Conservation (phyloP, 2,888 invertebrate genomes). For the Oscheius sp. region DNA sequence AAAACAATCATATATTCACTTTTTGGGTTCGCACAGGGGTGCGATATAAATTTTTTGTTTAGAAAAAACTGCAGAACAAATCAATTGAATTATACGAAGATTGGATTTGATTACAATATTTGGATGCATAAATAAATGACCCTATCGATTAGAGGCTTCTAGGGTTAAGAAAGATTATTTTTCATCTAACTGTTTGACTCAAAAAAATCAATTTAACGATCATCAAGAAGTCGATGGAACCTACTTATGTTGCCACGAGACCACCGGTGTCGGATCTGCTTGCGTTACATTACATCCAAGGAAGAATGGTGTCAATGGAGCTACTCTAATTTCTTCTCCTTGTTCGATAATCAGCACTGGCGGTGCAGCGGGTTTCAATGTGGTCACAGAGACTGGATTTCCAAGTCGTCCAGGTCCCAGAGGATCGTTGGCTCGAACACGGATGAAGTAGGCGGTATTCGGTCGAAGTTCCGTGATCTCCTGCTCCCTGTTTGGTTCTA, state of each 20-base stretch:
- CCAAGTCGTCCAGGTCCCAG: slow-evolving; percentile 67
- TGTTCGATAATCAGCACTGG: slow-evolving; percentile 66
- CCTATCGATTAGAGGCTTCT: too few species aligned
- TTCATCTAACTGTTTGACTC: neutral
- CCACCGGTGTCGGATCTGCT: slow-evolving; percentile 64
- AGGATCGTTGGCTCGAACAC: slow-evolving; percentile 66
- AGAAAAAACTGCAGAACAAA: too few species aligned
- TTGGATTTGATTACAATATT: too few species aligned
- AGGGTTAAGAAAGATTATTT: too few species aligned
- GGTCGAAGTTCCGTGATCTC: slow-evolving; percentile 61
- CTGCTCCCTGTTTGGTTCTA: slow-evolving; percentile 59
- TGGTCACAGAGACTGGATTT: slow-evolving; percentile 49
- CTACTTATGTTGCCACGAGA: slow-evolving; percentile 63
- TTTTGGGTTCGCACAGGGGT: too few species aligned
- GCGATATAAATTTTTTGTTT: too few species aligned
- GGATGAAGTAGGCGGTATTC: slow-evolving; percentile 63
- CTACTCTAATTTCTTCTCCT: slow-evolving; percentile 62
- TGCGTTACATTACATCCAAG: slow-evolving; percentile 65
- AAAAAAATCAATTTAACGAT: too few species aligned
- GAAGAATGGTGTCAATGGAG: slow-evolving; percentile 62
- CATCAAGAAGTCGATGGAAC: neutral
- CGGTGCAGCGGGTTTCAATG: slow-evolving; percentile 63
- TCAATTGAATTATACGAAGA: too few species aligned
- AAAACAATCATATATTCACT: too few species aligned
- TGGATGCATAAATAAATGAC: too few species aligned